Evolutionary conservation across 92 coral and sea anemone species (phyloP), one percentile per base, ranked within the genome.

Genomic region (Paramuricea clavata): DNA sequence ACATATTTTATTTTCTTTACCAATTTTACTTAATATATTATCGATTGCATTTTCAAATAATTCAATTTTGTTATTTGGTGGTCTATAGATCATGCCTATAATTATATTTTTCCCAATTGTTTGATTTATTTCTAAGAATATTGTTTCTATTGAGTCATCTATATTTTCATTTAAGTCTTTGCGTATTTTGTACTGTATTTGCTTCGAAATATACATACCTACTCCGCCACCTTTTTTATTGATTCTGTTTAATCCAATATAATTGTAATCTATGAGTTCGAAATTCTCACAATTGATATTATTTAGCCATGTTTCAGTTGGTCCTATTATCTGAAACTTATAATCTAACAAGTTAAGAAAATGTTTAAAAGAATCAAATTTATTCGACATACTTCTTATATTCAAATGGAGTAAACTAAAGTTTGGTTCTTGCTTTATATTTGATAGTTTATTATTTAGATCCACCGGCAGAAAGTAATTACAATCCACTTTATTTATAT

Each of bases 381-480:
- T 57, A 57, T 57, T 57, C 3, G 67, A 3, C 12, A 57, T 19
- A 16, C 67, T 57, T 25, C 67, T 57, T 19, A 57, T 25, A 57
- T 57, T 57, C 12, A 57, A 57, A 57, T 57, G 67, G 12, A 57
- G 12, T 13, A 57, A 3, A 25, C 67, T 57, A 57, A 57, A 57
- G 3, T 57, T 5, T 3, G 22, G 3, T 19, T 57, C 12, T 19
- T 19, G 67, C 6, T 19, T 16, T 5, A 25, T 57, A 25, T 57
- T 57, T 57, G 28, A 25, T 19, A 19, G 12, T 16, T 57, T 57
- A 3, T 6, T 57, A 13, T 70, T 70, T 19, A 70, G 39, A 4
- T 70, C 77, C 33, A 13, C 13, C 26, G 49, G 77, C 39, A 70
- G 49, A 36, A 22, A 33, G n/a, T 70, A 70, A 34, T 70, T 21